Evolutionary conservation across 1,140 invertebrate species (phyloP), one percentile per base, ranked within the genome.

Genomic region (Hyphantria cunea): DNA sequence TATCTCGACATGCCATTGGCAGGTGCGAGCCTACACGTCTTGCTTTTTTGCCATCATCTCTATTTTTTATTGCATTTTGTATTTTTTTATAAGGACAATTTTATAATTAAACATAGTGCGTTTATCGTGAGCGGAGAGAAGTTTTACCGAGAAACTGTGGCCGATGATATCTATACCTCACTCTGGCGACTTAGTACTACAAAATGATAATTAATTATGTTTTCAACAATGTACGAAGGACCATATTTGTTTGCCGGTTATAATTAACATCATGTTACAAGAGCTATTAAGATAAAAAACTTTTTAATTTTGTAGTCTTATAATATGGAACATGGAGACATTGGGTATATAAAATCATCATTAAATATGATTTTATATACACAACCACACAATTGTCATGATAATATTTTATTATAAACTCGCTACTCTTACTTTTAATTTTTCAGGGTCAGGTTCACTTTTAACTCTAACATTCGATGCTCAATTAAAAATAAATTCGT

Each of bases 1-100:
- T 90, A 90, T 90, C 87, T 86, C 69, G 80, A 86, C 82, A 78
- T 75, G 75, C 69, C 79, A 87, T 88, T 88, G 87, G 85, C 87
- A 88, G 86, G 83, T 86, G 84, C 78, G 74, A 74, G 80, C 71
- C 72, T 72, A 72, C 70, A 76, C 74, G 64, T 84, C 72, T 75
- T 51, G 64, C 66, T 72, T 79, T 82, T 82, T 82, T 78, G 56
- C 77, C 56, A 67, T 47, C 70, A 63, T 66, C 64, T 78, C 45
- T 66, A 69, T 69, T 52, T 81, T 81, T 83, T 76, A 56, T 73
- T 68, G 65, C 55, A 68, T 76, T 82, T 84, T 82, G 54, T 72
- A 52, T 74, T 80, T 83, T 80, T 81, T 70, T 70, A 64, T 68
- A 72, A 70, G 70, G 79, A 84, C 78, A 80, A 79, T 89, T 85